Evolutionary conservation across 2,113 vertebrate genomes (phyloP).

Genomic region (Arenaria interpres): DNA sequence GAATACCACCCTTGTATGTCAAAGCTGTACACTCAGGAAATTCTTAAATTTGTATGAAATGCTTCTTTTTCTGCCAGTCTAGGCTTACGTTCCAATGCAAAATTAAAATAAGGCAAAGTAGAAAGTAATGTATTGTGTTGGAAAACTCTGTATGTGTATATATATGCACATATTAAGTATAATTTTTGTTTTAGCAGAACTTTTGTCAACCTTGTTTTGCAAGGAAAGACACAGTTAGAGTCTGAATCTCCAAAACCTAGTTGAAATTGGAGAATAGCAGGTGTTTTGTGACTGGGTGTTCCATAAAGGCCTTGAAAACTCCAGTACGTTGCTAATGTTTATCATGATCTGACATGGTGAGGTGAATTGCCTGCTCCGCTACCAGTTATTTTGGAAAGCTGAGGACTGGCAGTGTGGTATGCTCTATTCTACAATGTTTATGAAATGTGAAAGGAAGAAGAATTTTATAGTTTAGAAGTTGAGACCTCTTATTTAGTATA

Average conservation of each 20-base stretch:
- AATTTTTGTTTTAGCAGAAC: not conserved
- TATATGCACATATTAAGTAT: too few relatives aligned
- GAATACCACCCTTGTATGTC: not conserved
- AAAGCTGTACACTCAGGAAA: not conserved
- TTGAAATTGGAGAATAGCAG: not conserved
- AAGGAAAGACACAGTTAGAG: not conserved
- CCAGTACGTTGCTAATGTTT: not conserved
- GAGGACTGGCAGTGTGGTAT: not conserved
- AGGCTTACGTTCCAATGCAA: not conserved
- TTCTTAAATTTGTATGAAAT: not conserved
- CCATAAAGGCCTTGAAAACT: not conserved
- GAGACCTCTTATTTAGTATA: not conserved
- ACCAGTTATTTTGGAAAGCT: not conserved
- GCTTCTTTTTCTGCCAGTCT: not conserved
- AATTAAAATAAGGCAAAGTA: not conserved
- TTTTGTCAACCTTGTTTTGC: not conserved
- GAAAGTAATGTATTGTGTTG: not conserved
- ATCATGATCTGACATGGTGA: accelerated
- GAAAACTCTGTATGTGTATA: not conserved
- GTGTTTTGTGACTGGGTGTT: accelerated
- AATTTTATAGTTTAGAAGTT: not conserved
- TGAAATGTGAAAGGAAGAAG: not conserved
- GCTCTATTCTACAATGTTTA: not conserved
- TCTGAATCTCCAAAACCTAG: not conserved
- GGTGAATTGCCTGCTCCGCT: not conserved